Base-by-base conservation (phyloP, 1,140 invertebrate genomes). In the Palaemon carinicauda region DNA sequence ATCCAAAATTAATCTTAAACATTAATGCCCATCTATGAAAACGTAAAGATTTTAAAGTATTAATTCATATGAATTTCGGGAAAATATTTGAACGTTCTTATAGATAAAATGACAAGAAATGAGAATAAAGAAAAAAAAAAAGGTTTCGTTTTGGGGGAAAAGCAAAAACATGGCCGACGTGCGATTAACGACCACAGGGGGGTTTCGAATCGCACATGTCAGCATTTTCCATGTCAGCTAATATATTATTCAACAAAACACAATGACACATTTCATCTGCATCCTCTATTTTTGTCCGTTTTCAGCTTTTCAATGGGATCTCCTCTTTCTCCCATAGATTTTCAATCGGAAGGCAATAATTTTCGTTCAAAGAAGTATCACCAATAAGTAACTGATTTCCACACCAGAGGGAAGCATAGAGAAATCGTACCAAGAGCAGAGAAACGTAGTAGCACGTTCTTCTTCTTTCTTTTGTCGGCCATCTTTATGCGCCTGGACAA, bases 211-310 rank as follows among this genome's bases (percentile, higher is more conserved):
- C 52, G 53, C 54, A 65, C 79, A 56, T 56, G 53, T 27, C 79
- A 56, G 54, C 54, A 27, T 69, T 56, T 50, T 41, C 15, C 29
- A n/a, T 41, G 15, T 53, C 56, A 69, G 27, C 56, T 51, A 17
- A 81, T 71, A 81, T 81, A 81, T 71, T 71, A 81, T 81, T 81
- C 29, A 71, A 81, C 80, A 81, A 71, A 81, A 81, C 65, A 81
- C 80, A 81, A 81, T 21, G 60, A 81, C 80, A 81, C 80, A 81
- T 81, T 81, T 81, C 60, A 81, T 71, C 60, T 71, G 65, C 33
- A 71, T 71, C 41, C 60, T 24, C 60, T 71, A 81, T 81, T 71
- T 81, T 81, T 71, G 75, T 78, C 51, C 75, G 75, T 50, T 78
- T 78, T 52, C 41, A n/a, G 5, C 33, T 78, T 52, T 78, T 52